Evolutionary conservation across 2,888 invertebrate species (phyloP).

Genomic region (Celastrina argiolus): DNA sequence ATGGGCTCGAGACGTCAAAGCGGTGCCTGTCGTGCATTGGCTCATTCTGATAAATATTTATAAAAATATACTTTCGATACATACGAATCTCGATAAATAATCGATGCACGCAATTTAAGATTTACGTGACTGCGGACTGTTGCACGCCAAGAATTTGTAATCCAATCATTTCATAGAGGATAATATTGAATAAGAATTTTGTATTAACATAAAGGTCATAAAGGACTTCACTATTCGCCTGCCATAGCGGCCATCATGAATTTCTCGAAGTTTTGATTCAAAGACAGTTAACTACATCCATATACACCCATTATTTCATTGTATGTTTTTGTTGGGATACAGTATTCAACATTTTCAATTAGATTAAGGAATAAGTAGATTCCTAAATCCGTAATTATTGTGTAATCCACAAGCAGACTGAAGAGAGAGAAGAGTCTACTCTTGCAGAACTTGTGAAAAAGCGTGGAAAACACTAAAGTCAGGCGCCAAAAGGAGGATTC

Average conservation of each 20-base stretch:
- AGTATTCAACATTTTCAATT: too few relatives aligned
- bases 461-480: too few relatives aligned
- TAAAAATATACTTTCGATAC: constrained; percentile 19
- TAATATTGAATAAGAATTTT: constrained; percentile 11
- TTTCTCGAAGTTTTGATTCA: not conserved
- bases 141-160: not conserved
- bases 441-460: not conserved
- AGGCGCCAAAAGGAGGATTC: too few relatives aligned
- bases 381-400: too few relatives aligned
- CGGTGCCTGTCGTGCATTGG: not conserved
- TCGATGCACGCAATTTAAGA: constrained; percentile 14
- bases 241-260: not conserved
- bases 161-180: constrained; percentile 12
- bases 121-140: constrained; percentile 8
- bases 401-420: too few relatives aligned
- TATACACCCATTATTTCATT: too few relatives aligned
- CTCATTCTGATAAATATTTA: constrained; percentile 12
- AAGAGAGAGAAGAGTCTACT: too few relatives aligned
- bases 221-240: not conserved
- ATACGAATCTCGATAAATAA: constrained; percentile 16
- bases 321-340: too few relatives aligned
- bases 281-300: not conserved
- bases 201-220: constrained; percentile 11
- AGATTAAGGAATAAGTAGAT: too few relatives aligned
- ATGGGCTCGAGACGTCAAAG: not conserved